A percentile compares a stretch with the other conserved stretches of the same genome.
These are phyloP conservation scores for Bombus cullumanus DNA, from an alignment of 1,140 invertebrate genomes.

Conservation along the genomic window DNA sequence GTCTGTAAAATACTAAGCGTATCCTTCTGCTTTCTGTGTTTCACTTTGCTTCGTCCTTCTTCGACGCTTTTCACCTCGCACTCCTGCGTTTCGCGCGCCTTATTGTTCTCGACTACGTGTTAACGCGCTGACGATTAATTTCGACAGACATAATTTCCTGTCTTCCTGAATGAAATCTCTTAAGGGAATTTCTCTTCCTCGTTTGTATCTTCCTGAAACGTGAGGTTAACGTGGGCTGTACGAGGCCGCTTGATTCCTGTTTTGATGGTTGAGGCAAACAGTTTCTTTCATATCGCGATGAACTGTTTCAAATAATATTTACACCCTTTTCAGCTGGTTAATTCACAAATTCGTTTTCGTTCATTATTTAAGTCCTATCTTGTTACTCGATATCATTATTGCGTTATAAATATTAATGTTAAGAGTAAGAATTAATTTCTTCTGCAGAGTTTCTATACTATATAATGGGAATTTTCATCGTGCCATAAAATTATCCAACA, in stretches of 20 bases:
- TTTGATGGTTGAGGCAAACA: no score
- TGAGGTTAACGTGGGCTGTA: neutral
- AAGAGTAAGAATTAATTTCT: neutral
- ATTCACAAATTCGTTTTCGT: neutral
- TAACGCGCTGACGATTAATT: constrained; percentile 46
- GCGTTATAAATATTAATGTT: neutral
- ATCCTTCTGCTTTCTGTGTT: constrained; percentile 22
- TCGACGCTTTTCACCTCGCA: neutral
- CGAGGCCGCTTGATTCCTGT: neutral
- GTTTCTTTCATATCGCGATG: no score
- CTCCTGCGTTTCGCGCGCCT: neutral
- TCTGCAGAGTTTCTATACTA: neutral
- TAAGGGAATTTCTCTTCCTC: neutral
- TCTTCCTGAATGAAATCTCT: neutral
- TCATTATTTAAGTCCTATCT: no score
- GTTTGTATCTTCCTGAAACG: neutral
- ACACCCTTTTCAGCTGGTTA: neutral
- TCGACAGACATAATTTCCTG: constrained; percentile 40
- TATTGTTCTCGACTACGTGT: constrained; percentile 7
- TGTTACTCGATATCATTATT: no score
- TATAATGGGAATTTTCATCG: no score
- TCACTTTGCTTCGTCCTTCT: constrained; percentile 31
- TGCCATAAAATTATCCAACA: neutral
- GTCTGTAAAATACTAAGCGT: constrained; percentile 53
- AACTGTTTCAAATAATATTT: neutral